Evolutionary conservation across 2,888 invertebrate genomes (phyloP), one percentile per base, ranked within the genome.

Genomic region (Drosophila pseudotalamancana): DNA sequence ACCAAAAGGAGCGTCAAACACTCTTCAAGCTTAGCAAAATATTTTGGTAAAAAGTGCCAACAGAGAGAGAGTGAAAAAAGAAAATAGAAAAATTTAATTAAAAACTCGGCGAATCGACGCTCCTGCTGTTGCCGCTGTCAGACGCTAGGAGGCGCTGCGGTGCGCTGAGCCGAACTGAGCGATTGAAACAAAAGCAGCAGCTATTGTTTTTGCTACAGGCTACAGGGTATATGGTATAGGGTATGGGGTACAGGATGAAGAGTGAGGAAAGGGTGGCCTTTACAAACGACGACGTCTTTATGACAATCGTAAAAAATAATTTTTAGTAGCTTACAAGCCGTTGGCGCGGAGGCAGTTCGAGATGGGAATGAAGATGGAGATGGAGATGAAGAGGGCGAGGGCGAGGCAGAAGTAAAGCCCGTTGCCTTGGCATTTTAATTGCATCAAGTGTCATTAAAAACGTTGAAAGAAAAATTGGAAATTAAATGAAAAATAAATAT

Each of bases 261-360:
- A 27, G 32, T 2, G 14, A 11, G 11, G 3, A 35, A 46, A 42
- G 25, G 16, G 35, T 42, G 35, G 31, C 18, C 46, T 39, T 62
- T 18, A 35, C 45, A 67, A 72, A 56, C 55, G 73, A 43, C 55
- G 51, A 53, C 83, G 83, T 75, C 86, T 82, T 82, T 83, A 86
- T 82, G 86, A 80, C 83, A 83, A 83, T 83, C 86, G 83, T 86
- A 86, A 82, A 85, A 82, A 80, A 82, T 82, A 82, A 81, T 81
- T 85, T 80, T 81, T 81, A 81, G 85, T 82, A 85, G 85, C 80
- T 81, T 73, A 69, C 79, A 72, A 80, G 75, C 75, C 72, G 61
- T 53, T 72, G 66, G 64, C 63, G 21, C 6, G 37, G 31, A 62
- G 42, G 16, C 31, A 31, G 29, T 14, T 9, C 27, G 54, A 48